phyloP scores from a whole-genome alignment of 1,140 invertebrate genomes.

The Formica exsecta region DNA sequence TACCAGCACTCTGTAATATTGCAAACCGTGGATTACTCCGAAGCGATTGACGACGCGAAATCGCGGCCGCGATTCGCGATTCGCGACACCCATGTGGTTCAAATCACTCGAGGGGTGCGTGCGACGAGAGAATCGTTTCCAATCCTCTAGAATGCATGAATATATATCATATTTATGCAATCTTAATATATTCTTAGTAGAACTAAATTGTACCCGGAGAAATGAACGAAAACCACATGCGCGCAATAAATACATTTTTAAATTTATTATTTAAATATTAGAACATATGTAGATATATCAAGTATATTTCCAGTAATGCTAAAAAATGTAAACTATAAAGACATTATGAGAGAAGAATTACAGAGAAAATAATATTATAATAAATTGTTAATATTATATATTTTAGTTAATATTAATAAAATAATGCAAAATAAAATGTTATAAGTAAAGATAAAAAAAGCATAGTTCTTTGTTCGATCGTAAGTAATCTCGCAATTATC shows the following conservation, averaged over 20 bases:
- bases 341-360: not conserved
- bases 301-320: not conserved
- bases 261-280: not conserved
- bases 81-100: constrained; percentile 34
- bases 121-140: constrained; percentile 18
- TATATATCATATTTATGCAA: constrained; percentile 35
- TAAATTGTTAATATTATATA: not conserved
- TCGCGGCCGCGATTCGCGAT: constrained; percentile 34
- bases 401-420: not conserved
- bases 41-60: constrained; percentile 63
- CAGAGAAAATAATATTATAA: not conserved
- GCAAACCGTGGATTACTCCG: constrained; percentile 67
- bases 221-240: not conserved
- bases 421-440: not conserved
- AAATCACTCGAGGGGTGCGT: constrained; percentile 21
- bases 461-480: constrained; percentile 3
- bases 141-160: constrained; percentile 13
- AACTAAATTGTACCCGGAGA: not conserved
- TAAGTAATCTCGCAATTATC: not conserved
- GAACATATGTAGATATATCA: too few relatives aligned
- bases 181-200: not conserved
- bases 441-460: not conserved
- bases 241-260: not conserved
- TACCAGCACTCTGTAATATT: constrained; percentile 75
- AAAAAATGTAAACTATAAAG: not conserved